Evolutionary conservation across 2,888 invertebrate genomes (phyloP), one percentile per base, ranked within the genome.

Genomic region (Platycnemis pennipes): DNA sequence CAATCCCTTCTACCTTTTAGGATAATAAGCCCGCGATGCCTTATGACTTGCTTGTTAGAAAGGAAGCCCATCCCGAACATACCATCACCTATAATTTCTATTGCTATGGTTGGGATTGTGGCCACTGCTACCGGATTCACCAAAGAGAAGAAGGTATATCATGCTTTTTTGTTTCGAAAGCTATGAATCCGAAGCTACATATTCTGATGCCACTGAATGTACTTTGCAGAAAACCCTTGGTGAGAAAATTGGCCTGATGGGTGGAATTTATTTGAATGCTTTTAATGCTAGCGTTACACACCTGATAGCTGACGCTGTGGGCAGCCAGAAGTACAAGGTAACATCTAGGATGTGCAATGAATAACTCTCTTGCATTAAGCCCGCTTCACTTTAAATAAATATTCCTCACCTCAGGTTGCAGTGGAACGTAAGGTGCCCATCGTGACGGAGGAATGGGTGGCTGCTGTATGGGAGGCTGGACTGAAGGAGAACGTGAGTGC

Each of bases 11-110:
- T 94, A 53, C 95, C 95, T 96, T 96, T 95, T 95, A 98, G 99
- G 96, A 97, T 99, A 95, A 97, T 99, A 94, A 99, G 99, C 0
- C 98, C 99, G 0, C 97, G 98, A 94, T 99, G 99, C 96, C 96
- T 99, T 31, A 97, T 98, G 94, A 97, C 97, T 88, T 99, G 99
- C 95, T 96, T 99, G 87, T 97, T 97, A 49, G 98, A 98, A 95
- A 97, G 97, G 26, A 97, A 97, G 95, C 97, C 98, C 0, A 98
- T 99, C 95, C 99, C 99, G 0, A 97, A 98, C 94, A 98, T 97
- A 8, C 97, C 97, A 0, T 98, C 97, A 95, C 99, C 99, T 0
- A 97, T 99, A 1, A 98, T 97, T 95, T 98, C 98, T 45, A 97
- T 98, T 94, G 98, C 98, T 0, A 99, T 99, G 99, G 97, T 97